A percentile compares a stretch with the other conserved stretches of the same genome.
Conservation (phyloP, 2,113 vertebrate species). For the Bombycilla garrulus region DNA sequence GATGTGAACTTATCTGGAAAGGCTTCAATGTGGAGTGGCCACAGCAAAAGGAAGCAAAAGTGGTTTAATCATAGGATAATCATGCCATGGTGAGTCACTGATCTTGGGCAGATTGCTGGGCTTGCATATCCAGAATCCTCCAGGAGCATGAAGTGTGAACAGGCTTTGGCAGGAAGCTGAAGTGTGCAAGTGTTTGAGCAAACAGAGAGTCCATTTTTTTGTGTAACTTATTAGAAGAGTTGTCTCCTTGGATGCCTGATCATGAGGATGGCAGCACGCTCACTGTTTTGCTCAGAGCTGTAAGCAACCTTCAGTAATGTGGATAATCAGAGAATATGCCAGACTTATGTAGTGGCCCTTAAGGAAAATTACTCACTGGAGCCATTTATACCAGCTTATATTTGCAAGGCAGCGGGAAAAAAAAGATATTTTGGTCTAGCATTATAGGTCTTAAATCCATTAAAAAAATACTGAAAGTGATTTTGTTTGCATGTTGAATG, state of each 20-base stretch:
- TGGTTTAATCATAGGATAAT: not conserved
- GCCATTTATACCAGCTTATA: constrained; percentile 20
- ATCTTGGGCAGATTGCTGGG: not conserved
- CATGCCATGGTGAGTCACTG: not conserved
- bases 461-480: not conserved
- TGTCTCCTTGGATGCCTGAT: constrained; percentile 40
- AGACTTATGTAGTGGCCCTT: constrained; percentile 44
- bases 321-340: constrained; percentile 58
- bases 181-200: not conserved
- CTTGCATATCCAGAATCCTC: not conserved
- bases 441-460: not conserved
- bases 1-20: not conserved
- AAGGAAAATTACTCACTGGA: constrained; percentile 57
- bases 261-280: constrained; percentile 30
- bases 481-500: not conserved
- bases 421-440: not conserved
- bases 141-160: not conserved
- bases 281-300: constrained; percentile 59
- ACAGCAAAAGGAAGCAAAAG: not conserved
- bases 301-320: constrained; percentile 68
- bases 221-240: not conserved
- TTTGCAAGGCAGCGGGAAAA: not conserved
- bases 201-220: constrained; percentile 31
- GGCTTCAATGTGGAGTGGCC: not conserved
- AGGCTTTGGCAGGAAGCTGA: not conserved